Conservation (phyloP, 2,888 invertebrate species). For the Tachina grossa region DNA sequence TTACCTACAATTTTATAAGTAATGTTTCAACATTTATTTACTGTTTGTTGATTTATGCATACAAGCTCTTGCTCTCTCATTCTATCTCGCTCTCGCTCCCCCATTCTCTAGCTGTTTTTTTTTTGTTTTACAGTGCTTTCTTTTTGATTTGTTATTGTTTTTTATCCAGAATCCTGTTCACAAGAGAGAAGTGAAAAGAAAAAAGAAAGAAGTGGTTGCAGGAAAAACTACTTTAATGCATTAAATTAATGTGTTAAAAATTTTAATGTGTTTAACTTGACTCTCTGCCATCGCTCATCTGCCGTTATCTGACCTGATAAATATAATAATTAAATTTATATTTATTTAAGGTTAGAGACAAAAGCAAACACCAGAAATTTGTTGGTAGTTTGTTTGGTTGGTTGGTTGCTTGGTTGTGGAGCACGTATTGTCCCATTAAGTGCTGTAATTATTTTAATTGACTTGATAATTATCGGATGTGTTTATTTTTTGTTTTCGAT, state of each 20-base stretch:
- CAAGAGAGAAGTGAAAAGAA: not conserved
- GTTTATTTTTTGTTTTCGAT: not conserved
- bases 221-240: slow-evolving; percentile 57
- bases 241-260: slow-evolving; percentile 69
- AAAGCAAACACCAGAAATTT: slow-evolving; percentile 4
- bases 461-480: slow-evolving; percentile 6
- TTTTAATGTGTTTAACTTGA: slow-evolving; percentile 68
- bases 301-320: slow-evolving; percentile 71
- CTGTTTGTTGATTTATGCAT: slow-evolving; percentile 26
- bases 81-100: not conserved
- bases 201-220: slow-evolving; percentile 22
- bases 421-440: not conserved
- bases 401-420: not conserved
- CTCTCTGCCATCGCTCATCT: slow-evolving; percentile 61
- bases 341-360: slow-evolving; percentile 40
- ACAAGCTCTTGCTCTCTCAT: not conserved
- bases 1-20: slow-evolving; percentile 71
- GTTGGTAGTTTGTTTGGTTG: not conserved
- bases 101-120: not conserved
- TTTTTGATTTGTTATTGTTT: slow-evolving; percentile 14
- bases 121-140: not conserved
- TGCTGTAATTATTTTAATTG: slow-evolving; percentile 25
- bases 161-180: slow-evolving; percentile 45
- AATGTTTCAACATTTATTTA: slow-evolving; percentile 69
- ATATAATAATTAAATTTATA: slow-evolving; percentile 68